These are phyloP conservation scores for Trachymyrmex septentrionalis DNA, from an alignment of 1,140 invertebrate genomes.

Conservation along the genomic window DNA sequence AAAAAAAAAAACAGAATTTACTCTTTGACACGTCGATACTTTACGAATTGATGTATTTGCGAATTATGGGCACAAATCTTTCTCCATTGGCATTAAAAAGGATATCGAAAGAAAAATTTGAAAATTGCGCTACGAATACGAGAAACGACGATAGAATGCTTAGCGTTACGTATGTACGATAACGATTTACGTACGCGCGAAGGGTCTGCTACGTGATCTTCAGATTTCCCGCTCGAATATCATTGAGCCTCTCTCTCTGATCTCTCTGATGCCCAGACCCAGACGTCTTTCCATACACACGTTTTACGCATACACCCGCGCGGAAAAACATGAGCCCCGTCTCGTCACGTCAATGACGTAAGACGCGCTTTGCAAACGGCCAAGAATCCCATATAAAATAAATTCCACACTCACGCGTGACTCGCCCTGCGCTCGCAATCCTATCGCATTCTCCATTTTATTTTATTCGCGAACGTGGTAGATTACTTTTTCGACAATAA, in stretches of 20 bases:
- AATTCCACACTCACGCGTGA: conserved; percentile 7
- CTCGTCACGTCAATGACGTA: conserved; percentile 38
- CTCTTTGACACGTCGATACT: neutral
- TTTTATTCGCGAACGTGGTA: neutral
- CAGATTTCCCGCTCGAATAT: conserved; percentile 37
- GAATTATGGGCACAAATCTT: neutral
- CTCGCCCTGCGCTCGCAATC: neutral
- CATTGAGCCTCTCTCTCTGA: neutral
- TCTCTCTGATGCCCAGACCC: neutral
- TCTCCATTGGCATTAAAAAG: neutral
- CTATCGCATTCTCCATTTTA: neutral
- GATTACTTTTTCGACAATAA: conserved; percentile 24
- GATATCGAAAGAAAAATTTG: conserved; percentile 2
- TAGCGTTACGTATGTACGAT: neutral
- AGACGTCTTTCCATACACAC: conserved; percentile 21
- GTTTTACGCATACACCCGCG: neutral
- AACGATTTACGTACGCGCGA: conserved; percentile 8
- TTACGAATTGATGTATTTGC: neutral
- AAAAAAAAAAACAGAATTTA: neutral
- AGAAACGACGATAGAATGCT: neutral
- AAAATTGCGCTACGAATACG: neutral
- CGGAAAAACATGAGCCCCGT: conserved; percentile 18
- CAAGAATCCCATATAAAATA: conserved; percentile 35
- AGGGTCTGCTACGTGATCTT: conserved; percentile 25
- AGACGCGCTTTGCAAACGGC: conserved; percentile 16